Evolutionary conservation across 2,888 invertebrate species (phyloP).

Genomic region (Calliphora vomitoria): DNA sequence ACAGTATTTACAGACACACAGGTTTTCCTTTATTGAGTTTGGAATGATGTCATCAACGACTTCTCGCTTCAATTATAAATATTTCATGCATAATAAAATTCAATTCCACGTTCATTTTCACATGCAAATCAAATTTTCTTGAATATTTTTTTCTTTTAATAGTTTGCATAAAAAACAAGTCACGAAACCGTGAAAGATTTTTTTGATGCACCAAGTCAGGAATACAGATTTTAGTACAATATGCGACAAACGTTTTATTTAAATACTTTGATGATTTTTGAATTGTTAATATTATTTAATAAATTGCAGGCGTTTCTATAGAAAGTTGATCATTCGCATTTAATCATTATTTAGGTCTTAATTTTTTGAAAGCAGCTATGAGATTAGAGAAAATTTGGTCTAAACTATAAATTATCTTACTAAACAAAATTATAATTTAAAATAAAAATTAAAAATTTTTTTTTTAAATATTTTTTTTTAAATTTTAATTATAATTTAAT

Average conservation of each 20-base stretch:
- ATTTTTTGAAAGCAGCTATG: too few species aligned
- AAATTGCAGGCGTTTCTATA: too few species aligned
- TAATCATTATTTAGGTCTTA: too few species aligned
- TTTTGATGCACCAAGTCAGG: not conserved
- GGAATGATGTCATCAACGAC: not conserved
- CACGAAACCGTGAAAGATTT: not conserved
- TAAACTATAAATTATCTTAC: too few species aligned
- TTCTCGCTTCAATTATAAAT: conserved; percentile 70
- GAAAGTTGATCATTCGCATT: too few species aligned
- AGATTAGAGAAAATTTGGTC: too few species aligned
- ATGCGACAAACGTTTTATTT: not conserved
- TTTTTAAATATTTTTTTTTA: too few species aligned
- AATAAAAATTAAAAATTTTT: too few species aligned
- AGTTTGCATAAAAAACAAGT: not conserved
- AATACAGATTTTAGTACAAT: not conserved
- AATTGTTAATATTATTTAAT: not conserved
- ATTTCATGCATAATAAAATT: conserved; percentile 82
- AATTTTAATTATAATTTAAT: too few species aligned
- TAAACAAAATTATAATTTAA: too few species aligned
- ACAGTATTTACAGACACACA: not conserved
- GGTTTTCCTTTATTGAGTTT: not conserved
- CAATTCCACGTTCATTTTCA: conserved; percentile 81
- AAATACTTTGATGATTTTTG: not conserved
- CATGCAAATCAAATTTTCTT: conserved; percentile 79
- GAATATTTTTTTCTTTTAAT: not conserved